These are phyloP conservation scores for Drosophila littoralis DNA, from an alignment of 1,140 invertebrate genomes.

Conservation along the genomic window DNA sequence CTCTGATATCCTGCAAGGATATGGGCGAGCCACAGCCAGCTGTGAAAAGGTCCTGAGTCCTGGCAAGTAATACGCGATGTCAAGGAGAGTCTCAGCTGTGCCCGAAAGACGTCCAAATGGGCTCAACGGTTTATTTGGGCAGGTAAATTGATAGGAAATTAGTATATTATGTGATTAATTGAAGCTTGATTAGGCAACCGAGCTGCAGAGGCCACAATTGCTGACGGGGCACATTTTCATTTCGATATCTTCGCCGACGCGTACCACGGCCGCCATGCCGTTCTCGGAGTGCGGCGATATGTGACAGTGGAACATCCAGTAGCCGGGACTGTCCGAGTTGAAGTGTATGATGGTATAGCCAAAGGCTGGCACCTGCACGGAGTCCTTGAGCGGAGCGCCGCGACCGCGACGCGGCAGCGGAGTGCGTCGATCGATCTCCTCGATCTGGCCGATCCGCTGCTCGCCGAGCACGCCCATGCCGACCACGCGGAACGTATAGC, in stretches of 20 bases:
- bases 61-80: too few species aligned
- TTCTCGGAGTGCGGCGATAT: constrained; percentile 85
- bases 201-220: constrained; percentile 77
- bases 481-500: constrained; percentile 80
- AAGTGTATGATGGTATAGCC: constrained; percentile 80
- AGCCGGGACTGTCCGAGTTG: constrained; percentile 74
- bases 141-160: background rate
- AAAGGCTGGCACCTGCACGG: constrained; percentile 75
- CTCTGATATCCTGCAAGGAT: too few species aligned
- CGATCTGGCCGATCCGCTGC: constrained; percentile 65
- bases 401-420: constrained; percentile 59
- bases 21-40: too few species aligned
- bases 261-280: constrained; percentile 86
- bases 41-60: too few species aligned
- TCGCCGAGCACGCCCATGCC: constrained; percentile 78
- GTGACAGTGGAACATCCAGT: constrained; percentile 83
- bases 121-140: constrained; percentile 1
- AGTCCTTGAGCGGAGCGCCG: constrained; percentile 75
- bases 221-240: constrained; percentile 83
- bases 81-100: too few species aligned
- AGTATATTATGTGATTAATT: background rate
- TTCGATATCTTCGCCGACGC: constrained; percentile 84
- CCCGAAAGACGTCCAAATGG: too few species aligned
- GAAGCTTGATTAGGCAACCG: constrained; percentile 44
- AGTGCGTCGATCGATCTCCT: constrained; percentile 62